Evolutionary conservation across 2,888 invertebrate genomes (phyloP), one percentile per base, ranked within the genome.

Genomic region (Tholera decimalis): DNA sequence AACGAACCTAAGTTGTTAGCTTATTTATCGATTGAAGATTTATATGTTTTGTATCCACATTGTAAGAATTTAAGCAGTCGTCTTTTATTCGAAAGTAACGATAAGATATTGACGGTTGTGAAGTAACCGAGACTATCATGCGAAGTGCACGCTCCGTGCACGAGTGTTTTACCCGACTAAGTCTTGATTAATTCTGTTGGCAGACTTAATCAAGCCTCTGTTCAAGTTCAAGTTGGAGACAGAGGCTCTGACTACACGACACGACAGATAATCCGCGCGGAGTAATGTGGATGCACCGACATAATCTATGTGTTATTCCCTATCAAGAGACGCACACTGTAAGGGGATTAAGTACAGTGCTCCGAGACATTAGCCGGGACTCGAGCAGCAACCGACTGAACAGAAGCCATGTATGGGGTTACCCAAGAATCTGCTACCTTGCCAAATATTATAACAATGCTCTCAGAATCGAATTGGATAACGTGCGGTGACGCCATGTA

Each of bases 261-360:
- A 87, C 86, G 87, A 82, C 81, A 85, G 88, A 88, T 91, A 90
- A 91, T 90, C 90, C 88, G 80, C 75, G 82, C 83, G 84, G 85
- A 84, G 86, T 88, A 88, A 89, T 88, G 86, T 86, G 84, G 87
- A 87, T 90, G 90, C 90, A 89, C 80, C 83, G 83, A 83, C 86
- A 84, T 90, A 88, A 88, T 88, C 86, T 88, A 85, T 87, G 85
- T 86, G 87, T 88, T 88, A 87, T 86, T 83, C 88, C 75, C 85
- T 87, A 88, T 86, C 87, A 85, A 77, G 77, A 69, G 77, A 85
- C 86, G 77, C 84, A 77, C 78, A 82, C 76, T 80, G 83, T 89
- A 88, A 86, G 88, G 83, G 88, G 91, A 91, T 92, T 91, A 90
- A 84, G 87, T 85, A 83, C 79, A 80, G 81, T 79, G 83, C 82